Percentiles rank a stretch among this genome's conserved stretches.
Evolutionary conservation across 2,888 invertebrate species (phyloP).

Genomic region (Xanthorhoe spadicearia): DNA sequence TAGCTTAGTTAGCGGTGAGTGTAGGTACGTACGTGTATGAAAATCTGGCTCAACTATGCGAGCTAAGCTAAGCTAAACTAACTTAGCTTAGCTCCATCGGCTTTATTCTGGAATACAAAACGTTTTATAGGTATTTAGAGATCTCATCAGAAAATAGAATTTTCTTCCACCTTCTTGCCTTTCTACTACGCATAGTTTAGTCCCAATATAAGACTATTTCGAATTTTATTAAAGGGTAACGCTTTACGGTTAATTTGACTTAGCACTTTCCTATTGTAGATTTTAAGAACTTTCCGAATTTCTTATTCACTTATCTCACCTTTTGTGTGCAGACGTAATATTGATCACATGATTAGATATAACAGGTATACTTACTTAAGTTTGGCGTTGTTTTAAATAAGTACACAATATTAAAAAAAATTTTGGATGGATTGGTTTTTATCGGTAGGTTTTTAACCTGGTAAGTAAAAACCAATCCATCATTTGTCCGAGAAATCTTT

Average conservation of each 20-base stretch:
- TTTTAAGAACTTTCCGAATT: constrained; percentile 27
- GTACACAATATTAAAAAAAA: no score
- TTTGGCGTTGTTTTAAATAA: no score
- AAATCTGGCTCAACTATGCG: no score
- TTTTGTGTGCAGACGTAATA: constrained; percentile 11
- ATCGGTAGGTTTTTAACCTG: no score
- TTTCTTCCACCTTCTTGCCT: constrained; percentile 11
- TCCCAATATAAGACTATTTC: constrained; percentile 21
- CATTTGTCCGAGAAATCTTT: no score
- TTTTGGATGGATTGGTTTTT: no score
- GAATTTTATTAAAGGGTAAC: constrained; percentile 32
- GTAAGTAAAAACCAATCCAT: no score
- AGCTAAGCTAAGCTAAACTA: no score
- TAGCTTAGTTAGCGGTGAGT: no score
- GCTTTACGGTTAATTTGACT: constrained; percentile 16
- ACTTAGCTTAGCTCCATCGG: no score
- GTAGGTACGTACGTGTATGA: no score
- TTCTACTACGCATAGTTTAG: constrained; percentile 14
- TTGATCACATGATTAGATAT: background rate
- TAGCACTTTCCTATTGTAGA: constrained; percentile 24
- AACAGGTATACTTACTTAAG: background rate
- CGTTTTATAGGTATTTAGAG: background rate
- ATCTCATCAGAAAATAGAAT: background rate
- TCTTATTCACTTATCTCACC: constrained; percentile 21
- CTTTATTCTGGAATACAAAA: background rate